phyloP scores from a whole-genome alignment of 1,140 invertebrate genomes.

The Drosophila pallidifrons region DNA sequence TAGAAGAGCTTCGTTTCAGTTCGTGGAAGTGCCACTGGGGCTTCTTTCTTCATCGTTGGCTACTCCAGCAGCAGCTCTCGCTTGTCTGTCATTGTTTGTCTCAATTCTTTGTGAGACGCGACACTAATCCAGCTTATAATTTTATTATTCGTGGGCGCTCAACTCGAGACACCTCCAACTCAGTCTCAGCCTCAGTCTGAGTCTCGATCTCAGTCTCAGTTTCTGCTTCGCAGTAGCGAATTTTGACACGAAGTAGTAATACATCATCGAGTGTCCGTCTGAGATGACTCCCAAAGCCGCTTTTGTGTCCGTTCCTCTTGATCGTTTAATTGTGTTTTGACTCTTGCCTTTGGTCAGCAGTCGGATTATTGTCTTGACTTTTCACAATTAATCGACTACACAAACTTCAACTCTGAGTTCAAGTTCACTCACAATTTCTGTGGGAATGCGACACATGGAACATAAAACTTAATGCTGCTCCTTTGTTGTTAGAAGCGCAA shows the following conservation, averaged over 20 bases:
- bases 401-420: constrained; percentile 14
- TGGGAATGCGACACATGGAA: background rate
- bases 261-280: constrained; percentile 55
- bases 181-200: background rate
- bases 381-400: constrained; percentile 29
- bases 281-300: constrained; percentile 48
- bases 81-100: constrained; percentile 77
- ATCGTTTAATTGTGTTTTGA: constrained; percentile 67
- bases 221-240: constrained; percentile 53
- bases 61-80: constrained; percentile 8
- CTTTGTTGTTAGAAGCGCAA: background rate
- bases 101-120: constrained; percentile 60
- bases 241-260: constrained; percentile 64
- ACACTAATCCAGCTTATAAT: constrained; percentile 82
- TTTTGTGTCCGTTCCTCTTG: constrained; percentile 52
- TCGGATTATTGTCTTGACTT: constrained; percentile 2
- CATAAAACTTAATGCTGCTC: background rate
- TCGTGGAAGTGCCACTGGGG: constrained; percentile 38
- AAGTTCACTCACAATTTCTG: background rate
- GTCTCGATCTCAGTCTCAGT: background rate
- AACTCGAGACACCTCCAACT: background rate
- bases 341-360: background rate
- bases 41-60: background rate
- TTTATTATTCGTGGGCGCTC: constrained; percentile 66
- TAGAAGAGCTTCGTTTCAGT: background rate